phyloP scores from a whole-genome alignment of 2,113 vertebrate genomes.

The Sylvia atricapilla region DNA sequence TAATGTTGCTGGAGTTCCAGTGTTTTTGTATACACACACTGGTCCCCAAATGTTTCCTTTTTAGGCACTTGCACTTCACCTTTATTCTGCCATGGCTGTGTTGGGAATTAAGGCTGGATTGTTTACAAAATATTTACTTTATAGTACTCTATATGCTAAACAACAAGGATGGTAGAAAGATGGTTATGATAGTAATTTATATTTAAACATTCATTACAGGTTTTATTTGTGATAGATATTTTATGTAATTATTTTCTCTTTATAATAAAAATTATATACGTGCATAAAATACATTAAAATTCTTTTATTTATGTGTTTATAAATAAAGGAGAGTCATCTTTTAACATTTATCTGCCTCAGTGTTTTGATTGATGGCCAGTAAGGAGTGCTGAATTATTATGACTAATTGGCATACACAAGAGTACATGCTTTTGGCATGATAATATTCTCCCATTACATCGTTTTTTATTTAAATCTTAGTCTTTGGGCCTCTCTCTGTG shows the following conservation, averaged over 20 bases:
- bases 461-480: not conserved
- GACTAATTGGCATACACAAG: not conserved
- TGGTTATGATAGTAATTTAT: not conserved
- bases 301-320: not conserved
- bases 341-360: not conserved
- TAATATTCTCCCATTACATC: not conserved
- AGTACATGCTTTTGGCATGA: not conserved
- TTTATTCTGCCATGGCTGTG: not conserved
- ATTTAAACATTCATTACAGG: not conserved
- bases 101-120: not conserved
- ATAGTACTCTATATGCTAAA: not conserved
- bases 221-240: not conserved
- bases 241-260: not conserved
- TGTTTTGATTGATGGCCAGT: not conserved
- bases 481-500: not conserved
- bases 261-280: not conserved
- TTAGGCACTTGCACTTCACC: not conserved
- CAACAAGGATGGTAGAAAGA: not conserved
- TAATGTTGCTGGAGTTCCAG: not conserved
- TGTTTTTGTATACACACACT: rapidly evolving
- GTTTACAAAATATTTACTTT: not conserved
- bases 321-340: not conserved
- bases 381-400: not conserved
- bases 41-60: not conserved
- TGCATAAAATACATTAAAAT: not conserved